Evolutionary conservation across 1,140 invertebrate species (phyloP).

Genomic region (Leptopilina clavipes): DNA sequence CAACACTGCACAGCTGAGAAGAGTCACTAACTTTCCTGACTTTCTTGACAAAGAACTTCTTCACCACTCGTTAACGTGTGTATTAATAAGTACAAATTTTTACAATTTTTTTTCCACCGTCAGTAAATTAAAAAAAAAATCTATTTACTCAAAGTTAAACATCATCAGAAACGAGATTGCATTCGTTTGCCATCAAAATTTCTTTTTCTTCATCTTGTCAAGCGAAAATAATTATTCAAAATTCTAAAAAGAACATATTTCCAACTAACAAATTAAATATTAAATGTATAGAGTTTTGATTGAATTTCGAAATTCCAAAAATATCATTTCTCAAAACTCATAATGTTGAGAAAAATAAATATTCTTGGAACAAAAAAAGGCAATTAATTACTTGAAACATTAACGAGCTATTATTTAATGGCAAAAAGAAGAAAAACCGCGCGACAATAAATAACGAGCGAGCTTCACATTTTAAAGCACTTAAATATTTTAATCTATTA

Average conservation of each 20-base stretch:
- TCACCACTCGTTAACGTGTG: neutral
- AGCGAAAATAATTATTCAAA: too few relatives aligned
- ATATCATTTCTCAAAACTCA: neutral
- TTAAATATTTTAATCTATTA: neutral
- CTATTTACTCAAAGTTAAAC: too few relatives aligned
- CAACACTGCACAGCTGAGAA: conserved; percentile 15
- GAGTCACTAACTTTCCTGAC: neutral
- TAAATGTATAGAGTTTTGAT: too few relatives aligned
- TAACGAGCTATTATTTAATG: neutral
- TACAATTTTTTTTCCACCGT: neutral
- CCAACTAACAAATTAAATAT: too few relatives aligned
- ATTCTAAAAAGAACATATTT: too few relatives aligned
- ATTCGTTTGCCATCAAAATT: too few relatives aligned
- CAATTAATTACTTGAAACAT: neutral
- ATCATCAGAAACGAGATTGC: too few relatives aligned
- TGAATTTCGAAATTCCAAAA: neutral
- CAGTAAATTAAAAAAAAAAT: neutral
- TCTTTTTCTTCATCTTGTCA: too few relatives aligned
- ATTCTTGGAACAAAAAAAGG: neutral
- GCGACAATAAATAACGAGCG: neutral
- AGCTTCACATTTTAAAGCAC: neutral
- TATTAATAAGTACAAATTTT: neutral
- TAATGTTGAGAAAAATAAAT: neutral
- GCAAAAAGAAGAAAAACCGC: neutral
- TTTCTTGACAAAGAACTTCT: conserved; percentile 12